phyloP scores from a whole-genome alignment of 1,140 invertebrate genomes.

The Ceratosolen fusciceps region DNA sequence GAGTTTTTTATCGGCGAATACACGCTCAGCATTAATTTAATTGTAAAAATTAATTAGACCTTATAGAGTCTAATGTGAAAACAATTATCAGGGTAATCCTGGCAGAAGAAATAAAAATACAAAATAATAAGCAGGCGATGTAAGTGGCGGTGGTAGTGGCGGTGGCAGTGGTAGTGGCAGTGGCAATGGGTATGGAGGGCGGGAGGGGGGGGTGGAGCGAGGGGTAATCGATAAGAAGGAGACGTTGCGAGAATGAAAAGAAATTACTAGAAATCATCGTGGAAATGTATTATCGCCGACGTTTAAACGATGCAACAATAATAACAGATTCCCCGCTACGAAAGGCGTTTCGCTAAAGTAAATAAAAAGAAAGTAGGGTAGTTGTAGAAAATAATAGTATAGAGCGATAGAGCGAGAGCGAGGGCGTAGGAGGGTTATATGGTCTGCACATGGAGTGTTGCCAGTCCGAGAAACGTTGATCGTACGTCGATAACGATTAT shows the following conservation, averaged over 20 bases:
- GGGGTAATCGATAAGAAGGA: not conserved
- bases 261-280: not conserved
- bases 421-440: constrained; percentile 12
- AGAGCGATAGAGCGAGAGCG: not conserved
- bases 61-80: no score
- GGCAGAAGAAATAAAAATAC: no score
- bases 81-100: no score
- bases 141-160: no score
- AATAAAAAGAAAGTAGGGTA: not conserved
- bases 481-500: constrained; percentile 52
- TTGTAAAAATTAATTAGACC: no score
- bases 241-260: not conserved
- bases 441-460: constrained; percentile 40
- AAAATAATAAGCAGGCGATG: no score
- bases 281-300: not conserved
- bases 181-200: no score
- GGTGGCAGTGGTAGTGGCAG: no score
- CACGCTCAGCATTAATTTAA: no score
- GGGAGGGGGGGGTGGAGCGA: no score
- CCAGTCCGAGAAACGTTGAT: constrained; percentile 51
- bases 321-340: not conserved
- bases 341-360: not conserved
- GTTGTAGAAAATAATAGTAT: constrained; percentile 13
- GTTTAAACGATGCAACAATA: not conserved
- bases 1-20: no score